Base-by-base conservation (phyloP, 2,113 vertebrate genomes). In the Potamarius usumacintae region DNA sequence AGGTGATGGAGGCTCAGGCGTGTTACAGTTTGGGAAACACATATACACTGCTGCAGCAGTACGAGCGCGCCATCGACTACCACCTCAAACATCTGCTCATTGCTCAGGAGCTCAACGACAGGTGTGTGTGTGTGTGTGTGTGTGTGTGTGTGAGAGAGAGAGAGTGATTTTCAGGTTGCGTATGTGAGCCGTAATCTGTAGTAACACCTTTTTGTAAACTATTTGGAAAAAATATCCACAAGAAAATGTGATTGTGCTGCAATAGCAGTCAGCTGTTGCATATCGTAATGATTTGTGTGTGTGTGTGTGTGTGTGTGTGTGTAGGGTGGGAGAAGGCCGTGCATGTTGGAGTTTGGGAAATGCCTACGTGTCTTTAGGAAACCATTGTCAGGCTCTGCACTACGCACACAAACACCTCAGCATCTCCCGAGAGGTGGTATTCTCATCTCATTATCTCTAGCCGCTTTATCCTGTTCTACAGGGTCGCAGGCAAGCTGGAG, bases 11-110 rank as follows among this genome's bases (percentile, higher is more conserved):
- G 93, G 98, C 98, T 0, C 98, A 99, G 93, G 97, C 98, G 0
- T 99, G 98, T 91, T 99, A 99, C 93, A 99, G 98, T 81, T 96
- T 99, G 65, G 98, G 98, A 53, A 99, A 99, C 94, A 99, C 98
- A 0, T 97, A 97, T 93, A 99, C 98, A 0, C 94, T 99, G 80
- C 94, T 99, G 80, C 97, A 97, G 83, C 97, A 99, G 92, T 96
- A 98, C 0, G 97, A 98, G 27, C 94, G 94, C 0, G 97, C 98
- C 0, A 95, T 98, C 0, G 97, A 99, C 72, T 98, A 97, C 92
- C 97, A 99, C 89, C 95, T 99, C 1, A 98, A 97, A 85, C 98
- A 99, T 93, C 94, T 99, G 85, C 95, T 95, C 90, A 99, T 99
- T 25, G 98, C 98, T 0, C 97, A 99, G 93, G 97, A 99, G 89